phyloP scores from a whole-genome alignment of 2,888 invertebrate genomes.

The Dicyrtomina minuta region DNA sequence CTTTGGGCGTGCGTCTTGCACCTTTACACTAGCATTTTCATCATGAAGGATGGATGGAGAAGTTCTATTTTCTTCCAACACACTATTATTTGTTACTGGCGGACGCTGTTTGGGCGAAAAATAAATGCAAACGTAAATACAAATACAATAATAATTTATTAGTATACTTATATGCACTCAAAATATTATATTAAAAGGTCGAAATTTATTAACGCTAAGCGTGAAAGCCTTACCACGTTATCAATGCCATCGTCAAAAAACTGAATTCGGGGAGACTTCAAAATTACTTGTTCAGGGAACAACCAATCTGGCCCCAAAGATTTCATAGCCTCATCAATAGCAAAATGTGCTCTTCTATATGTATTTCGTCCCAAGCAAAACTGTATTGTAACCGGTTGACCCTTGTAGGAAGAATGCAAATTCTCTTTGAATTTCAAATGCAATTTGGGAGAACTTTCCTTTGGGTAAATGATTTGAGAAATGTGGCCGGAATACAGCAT shows the following conservation, averaged over 20 bases:
- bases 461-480: background rate
- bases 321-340: slow-evolving; percentile 65
- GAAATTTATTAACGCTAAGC: too few species aligned
- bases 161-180: too few species aligned
- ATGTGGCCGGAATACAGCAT: too few species aligned
- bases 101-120: too few species aligned
- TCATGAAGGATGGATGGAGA: too few species aligned
- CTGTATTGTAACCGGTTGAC: slow-evolving; percentile 70
- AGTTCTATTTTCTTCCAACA: too few species aligned
- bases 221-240: background rate
- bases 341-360: slow-evolving; percentile 73
- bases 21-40: too few species aligned
- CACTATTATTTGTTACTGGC: too few species aligned
- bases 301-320: slow-evolving; percentile 69
- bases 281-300: slow-evolving; percentile 64
- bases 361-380: slow-evolving; percentile 68
- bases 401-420: slow-evolving; percentile 74
- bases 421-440: slow-evolving; percentile 72
- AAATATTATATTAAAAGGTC: too few species aligned
- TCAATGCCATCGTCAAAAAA: slow-evolving; percentile 44
- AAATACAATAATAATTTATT: too few species aligned
- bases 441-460: slow-evolving; percentile 56
- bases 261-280: slow-evolving; percentile 61
- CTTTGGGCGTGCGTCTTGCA: too few species aligned
- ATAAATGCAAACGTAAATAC: too few species aligned